Evolutionary conservation across 2,888 invertebrate species (phyloP).

Genomic region (Drosophila infuscata): DNA sequence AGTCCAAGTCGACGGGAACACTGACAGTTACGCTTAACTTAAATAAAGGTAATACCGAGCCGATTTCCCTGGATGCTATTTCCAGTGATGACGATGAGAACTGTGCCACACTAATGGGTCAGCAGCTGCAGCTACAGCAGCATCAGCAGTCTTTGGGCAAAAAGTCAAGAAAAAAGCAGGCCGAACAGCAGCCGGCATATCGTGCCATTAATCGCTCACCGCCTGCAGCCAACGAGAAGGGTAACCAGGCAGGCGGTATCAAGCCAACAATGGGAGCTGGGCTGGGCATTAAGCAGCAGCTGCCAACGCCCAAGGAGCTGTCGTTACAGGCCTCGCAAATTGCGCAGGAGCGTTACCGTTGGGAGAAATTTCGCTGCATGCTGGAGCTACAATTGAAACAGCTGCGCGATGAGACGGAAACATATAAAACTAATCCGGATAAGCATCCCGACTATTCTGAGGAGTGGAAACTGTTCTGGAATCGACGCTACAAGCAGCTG

Average conservation of each 20-base stretch:
- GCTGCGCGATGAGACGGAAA: conserved; percentile 88
- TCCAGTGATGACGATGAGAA: conserved; percentile 79
- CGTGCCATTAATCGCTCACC: conserved; percentile 77
- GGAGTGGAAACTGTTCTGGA: conserved; percentile 97
- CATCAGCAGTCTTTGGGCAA: conserved; percentile 38
- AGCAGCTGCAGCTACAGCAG: background rate
- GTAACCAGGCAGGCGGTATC: background rate
- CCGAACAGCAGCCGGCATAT: conserved; percentile 67
- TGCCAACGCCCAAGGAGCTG: conserved; percentile 83
- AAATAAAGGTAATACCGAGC: conserved; percentile 79
- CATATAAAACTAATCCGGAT: conserved; percentile 93
- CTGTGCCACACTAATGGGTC: conserved; percentile 2
- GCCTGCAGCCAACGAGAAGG: conserved; percentile 43
- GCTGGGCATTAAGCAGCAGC: conserved; percentile 33
- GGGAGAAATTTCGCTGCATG: conserved; percentile 86
- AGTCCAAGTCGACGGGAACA: conserved; percentile 43
- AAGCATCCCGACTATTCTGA: conserved; percentile 95
- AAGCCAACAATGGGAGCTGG: background rate
- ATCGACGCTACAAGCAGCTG: conserved; percentile 91
- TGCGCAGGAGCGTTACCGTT: conserved; percentile 86
- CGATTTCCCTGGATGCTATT: conserved; percentile 82
- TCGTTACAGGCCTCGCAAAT: conserved; percentile 83
- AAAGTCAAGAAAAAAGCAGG: conserved; percentile 58
- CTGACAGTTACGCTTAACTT: conserved; percentile 80
- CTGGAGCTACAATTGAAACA: conserved; percentile 84